Base-by-base conservation (phyloP, 2,888 invertebrate species). In the Drosophila recens region DNA sequence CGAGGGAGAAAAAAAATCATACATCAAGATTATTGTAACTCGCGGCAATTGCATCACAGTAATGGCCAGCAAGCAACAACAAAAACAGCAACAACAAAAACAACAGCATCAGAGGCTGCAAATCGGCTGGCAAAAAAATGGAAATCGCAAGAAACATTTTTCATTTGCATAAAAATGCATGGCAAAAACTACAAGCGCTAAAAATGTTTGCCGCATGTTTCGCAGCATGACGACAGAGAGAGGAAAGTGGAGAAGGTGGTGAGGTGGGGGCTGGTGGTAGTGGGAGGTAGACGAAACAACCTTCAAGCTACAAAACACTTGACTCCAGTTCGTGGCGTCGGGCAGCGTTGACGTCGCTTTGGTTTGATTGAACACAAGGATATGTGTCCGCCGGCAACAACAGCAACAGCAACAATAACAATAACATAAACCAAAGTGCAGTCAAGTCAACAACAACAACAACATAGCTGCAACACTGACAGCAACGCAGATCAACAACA, bases 21-120 rank as follows among this genome's bases (percentile, higher is more conserved):
- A 87, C 89, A 87, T 87, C 86, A 87, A 87, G 86, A 87, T 87
- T 85, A 88, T 85, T 87, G 89, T 89, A 89, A 85, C 86, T 89
- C 63, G 89, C 88, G 86, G 86, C 86, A 87, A 87, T 87, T 87
- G 86, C 86, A 87, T 87, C 86, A 87, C 86, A 87, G 76, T 89
- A 85, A 85, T 84, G 87, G 84, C 70, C 83, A 70, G 13, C 30
- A 36, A 53, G 27, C 64, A 63, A 52, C 70, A 69, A 54, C 61
- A 58, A 63, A 57, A 72, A 63, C 57, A 64, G 73, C 56, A 64
- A 56, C 33, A 15, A 23, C 23, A 4, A 3, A 45, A 13, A 67
- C 54, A 82, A 82, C 57, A 64, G 52, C 33, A 15, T 15, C 58
- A 49, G 73, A 68, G 72, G 68, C 79, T 73, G 74, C 70, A 63